Evolutionary conservation across 2,888 invertebrate species (phyloP), one percentile per base, ranked within the genome.

Genomic region (Epirrhoe tristata): DNA sequence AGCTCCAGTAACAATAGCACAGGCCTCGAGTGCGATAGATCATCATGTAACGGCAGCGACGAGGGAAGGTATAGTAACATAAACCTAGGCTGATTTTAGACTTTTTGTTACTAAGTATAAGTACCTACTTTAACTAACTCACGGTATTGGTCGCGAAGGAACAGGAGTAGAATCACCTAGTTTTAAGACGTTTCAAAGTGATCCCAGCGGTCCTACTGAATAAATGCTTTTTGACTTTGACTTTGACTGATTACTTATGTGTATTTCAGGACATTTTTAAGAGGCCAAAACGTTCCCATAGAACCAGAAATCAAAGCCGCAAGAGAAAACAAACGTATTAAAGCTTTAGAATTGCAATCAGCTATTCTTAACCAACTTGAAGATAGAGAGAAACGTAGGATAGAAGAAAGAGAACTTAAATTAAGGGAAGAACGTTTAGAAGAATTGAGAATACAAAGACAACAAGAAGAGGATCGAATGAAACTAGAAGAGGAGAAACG

Each of bases 241-340:
- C 39, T 7, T 39, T 39, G n/a, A 36, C 39, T 39, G 39, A 39
- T 10, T 10, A 39, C 1, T 10, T 0, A 12, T 10, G 39, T 39
- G 39, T 1, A 39, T 43, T 86, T n/a, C 85, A 94, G 94, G 73
- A 96, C 96, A 51, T 96, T 96, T 87, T 89, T 98, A 54, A 94
- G 98, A 73, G 98, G 98, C 7, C 98, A 98, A 91, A 98, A 98
- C 87, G 96, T 96, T 14, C 97, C 96, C 0, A 84, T 98, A 63
- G 98, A 98, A 83, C 96, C 97, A 1, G 95, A 95, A 73, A 95
- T 97, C 61, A 92, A 97, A 75, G 96, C 96, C 7, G 97, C 98
- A 86, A 94, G 97, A 73, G 97, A 98, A 89, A 94, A 95, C 67
- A 96, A 96, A 86, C 94, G 98, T 32, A 96, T 97, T 71, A 96